phyloP scores from a whole-genome alignment of 2,113 vertebrate species.

The Rousettus leschenaultii region DNA sequence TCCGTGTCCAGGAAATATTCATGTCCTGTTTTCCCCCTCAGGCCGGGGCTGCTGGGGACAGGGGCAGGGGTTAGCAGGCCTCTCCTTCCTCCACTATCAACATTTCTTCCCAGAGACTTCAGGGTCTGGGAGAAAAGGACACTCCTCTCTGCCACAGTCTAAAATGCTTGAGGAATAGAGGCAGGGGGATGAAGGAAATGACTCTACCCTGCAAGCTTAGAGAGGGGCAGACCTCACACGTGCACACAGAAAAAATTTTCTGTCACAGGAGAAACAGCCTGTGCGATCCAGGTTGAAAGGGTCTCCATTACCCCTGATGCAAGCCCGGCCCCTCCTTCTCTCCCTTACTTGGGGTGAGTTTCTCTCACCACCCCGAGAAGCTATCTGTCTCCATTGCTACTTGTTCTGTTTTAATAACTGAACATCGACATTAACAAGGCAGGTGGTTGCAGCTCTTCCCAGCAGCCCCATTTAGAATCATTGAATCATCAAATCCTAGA shows the following conservation, averaged over 20 bases:
- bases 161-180: neutral
- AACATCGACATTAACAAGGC: slow-evolving; percentile 71
- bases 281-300: neutral
- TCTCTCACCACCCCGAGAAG: neutral
- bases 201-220: neutral
- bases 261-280: neutral
- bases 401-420: slow-evolving; percentile 73
- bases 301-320: neutral
- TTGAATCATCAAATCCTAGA: slow-evolving; percentile 73
- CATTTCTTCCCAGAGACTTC: slow-evolving; percentile 6
- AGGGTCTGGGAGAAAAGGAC: neutral
- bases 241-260: neutral
- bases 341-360: neutral
- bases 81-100: neutral
- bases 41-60: neutral
- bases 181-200: neutral
- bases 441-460: slow-evolving; percentile 72
- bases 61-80: neutral
- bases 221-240: neutral
- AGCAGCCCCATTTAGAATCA: slow-evolving; percentile 77
- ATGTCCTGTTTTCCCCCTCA: slow-evolving; percentile 66
- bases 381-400: slow-evolving; percentile 60
- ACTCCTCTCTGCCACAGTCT: neutral
- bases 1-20: slow-evolving; percentile 62
- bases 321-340: neutral